phyloP scores from a whole-genome alignment of 2,113 vertebrate species.

The Emydura subglobosa region DNA sequence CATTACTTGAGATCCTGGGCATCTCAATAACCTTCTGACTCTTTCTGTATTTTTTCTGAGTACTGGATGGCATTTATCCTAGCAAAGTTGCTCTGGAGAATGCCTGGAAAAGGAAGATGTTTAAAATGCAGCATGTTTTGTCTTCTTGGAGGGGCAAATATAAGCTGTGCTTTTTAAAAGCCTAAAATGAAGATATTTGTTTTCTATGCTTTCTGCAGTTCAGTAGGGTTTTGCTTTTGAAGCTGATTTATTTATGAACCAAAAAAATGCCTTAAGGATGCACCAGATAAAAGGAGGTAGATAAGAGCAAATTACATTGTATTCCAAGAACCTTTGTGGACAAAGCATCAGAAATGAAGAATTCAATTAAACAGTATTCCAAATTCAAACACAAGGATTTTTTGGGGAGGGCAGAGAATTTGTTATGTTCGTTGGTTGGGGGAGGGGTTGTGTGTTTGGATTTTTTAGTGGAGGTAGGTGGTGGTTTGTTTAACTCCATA shows the following conservation, averaged over 20 bases:
- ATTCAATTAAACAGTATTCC: neutral
- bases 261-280: neutral
- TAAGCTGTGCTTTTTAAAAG: neutral
- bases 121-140: neutral
- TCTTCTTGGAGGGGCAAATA: neutral
- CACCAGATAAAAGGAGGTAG: neutral
- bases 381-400: neutral
- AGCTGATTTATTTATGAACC: neutral
- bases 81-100: neutral
- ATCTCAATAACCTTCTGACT: neutral
- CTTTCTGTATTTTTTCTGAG: neutral
- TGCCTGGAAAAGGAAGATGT: neutral
- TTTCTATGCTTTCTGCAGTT: neutral
- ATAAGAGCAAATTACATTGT: neutral
- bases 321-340: neutral
- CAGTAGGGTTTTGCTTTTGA: neutral
- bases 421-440: neutral
- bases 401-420: neutral
- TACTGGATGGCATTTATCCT: neutral
- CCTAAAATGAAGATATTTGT: neutral
- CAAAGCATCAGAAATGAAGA: conserved; percentile 9
- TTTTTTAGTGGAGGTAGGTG: neutral
- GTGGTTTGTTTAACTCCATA: neutral
- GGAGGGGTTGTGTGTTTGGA: neutral
- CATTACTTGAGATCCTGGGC: neutral